Evolutionary conservation across 2,113 vertebrate genomes (phyloP).

Genomic region (Colius striatus): DNA sequence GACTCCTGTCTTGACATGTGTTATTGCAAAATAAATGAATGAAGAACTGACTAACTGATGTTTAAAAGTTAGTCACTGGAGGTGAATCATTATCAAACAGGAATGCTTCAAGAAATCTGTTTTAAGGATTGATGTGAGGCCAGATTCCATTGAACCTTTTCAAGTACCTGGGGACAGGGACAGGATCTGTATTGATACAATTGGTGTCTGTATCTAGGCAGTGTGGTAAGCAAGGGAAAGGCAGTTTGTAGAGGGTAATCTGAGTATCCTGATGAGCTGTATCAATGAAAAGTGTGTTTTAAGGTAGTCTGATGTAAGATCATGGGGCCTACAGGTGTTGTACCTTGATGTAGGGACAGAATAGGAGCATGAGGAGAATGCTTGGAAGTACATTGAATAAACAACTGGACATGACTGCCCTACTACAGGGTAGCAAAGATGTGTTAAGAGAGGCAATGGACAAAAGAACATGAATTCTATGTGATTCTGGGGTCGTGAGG

Average conservation of each 20-base stretch:
- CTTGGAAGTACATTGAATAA: neutral
- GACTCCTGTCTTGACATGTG: neutral
- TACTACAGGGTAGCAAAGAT: neutral
- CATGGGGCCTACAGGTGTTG: neutral
- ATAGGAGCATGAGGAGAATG: neutral
- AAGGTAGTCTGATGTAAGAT: neutral
- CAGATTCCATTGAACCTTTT: neutral
- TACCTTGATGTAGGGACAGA: neutral
- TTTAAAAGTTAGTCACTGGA: constrained; percentile 39
- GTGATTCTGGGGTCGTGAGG: neutral
- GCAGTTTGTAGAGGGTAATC: neutral
- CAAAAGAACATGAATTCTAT: neutral
- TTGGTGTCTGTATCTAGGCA: neutral
- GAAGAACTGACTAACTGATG: constrained; percentile 18
- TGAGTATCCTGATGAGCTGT: neutral
- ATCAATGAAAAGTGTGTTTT: neutral
- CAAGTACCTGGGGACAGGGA: neutral
- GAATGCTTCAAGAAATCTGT: constrained; percentile 16
- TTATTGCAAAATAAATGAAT: neutral
- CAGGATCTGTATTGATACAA: neutral
- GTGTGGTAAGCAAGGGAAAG: neutral
- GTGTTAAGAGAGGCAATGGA: neutral
- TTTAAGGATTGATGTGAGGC: constrained; percentile 4
- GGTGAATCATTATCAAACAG: constrained; percentile 55
- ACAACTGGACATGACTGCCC: neutral